Evolutionary conservation across 64 coral and sea anemone species (phyloP), one percentile per base, ranked within the genome.

Genomic region (Montipora capricornis): DNA sequence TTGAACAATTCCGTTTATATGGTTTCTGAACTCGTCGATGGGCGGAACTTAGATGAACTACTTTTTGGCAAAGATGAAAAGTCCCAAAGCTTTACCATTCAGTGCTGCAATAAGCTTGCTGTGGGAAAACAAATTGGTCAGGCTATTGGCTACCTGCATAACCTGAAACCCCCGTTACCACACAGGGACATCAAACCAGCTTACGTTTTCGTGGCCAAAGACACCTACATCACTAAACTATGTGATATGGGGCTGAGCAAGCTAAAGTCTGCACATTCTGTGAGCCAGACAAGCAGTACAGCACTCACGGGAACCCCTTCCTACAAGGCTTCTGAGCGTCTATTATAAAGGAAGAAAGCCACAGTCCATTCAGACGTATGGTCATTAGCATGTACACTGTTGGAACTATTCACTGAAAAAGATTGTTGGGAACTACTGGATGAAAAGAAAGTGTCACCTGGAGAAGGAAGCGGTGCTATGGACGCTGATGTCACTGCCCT

Each of bases 221-320:
- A 11, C 9, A 64, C 60, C 3, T 15, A 64, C 14, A 15, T 15
- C 14, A 64, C 60, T 11, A 92, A 96, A 92, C 90, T 96, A 14
- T 93, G 95, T 71, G 95, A 96, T 62, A 96, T 96, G 91, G 95
- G 95, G 5, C 51, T 93, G 3, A 90, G 87, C 46, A 11, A 93
- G 80, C 58, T 96, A 5, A 95, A 95, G 62, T 68, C 89, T 44
- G 74, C 74, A 76, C 24, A 76, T 8, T 76, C 74, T 47, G 8
- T 76, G 3, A 76, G 74, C 74, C 74, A 45, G 47, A 87, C 83
- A 1, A 70, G 5, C 17, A 15, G n/a, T 4, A 57, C 77, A 15
- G 49, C 22, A 22, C 20, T 77, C 22, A 15, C 79, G 3, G 93
- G 93, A 22, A 95, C 87, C 12, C 93, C 93, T 12, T 16, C 52